Evolutionary conservation across 1,140 invertebrate genomes (phyloP).

Genomic region (Listronotus bonariensis): DNA sequence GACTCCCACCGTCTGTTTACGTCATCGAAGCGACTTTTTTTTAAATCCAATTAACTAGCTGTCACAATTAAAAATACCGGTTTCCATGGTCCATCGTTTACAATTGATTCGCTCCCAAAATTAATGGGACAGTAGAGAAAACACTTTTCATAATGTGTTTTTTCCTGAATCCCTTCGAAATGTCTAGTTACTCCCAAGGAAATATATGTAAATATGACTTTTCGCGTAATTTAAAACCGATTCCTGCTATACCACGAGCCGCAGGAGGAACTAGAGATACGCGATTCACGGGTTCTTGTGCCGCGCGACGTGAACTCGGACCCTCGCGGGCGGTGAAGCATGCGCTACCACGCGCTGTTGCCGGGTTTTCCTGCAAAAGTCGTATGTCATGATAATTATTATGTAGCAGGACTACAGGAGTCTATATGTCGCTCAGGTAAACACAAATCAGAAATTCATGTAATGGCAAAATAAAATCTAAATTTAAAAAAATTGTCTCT

Average conservation of each 20-base stretch:
- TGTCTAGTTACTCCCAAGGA: no score
- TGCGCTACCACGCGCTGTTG: slow-evolving; percentile 16
- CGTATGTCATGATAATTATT: background rate
- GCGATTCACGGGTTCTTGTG: slow-evolving; percentile 14
- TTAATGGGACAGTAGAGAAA: no score
- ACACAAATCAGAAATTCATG: no score
- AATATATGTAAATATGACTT: background rate
- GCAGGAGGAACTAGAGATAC: slow-evolving; percentile 15
- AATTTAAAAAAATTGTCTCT: no score
- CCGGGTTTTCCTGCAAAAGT: slow-evolving; percentile 3
- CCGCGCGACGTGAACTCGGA: slow-evolving; percentile 28
- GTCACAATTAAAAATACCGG: slow-evolving; percentile 18
- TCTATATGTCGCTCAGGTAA: no score
- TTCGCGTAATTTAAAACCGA: slow-evolving; percentile 4
- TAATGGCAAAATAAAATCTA: no score
- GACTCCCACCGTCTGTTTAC: background rate
- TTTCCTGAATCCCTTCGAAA: no score
- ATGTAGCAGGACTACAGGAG: background rate
- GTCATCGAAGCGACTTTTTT: slow-evolving; percentile 14
- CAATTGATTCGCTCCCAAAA: no score
- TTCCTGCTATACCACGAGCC: slow-evolving; percentile 16
- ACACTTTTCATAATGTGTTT: no score
- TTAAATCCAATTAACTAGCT: slow-evolving; percentile 6
- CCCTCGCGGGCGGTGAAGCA: slow-evolving; percentile 28
- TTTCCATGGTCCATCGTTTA: slow-evolving; percentile 3